A percentile compares a stretch with the other conserved stretches of the same genome.
phyloP scores from a whole-genome alignment of 1,140 invertebrate species.

The Ganaspis sp. region DNA sequence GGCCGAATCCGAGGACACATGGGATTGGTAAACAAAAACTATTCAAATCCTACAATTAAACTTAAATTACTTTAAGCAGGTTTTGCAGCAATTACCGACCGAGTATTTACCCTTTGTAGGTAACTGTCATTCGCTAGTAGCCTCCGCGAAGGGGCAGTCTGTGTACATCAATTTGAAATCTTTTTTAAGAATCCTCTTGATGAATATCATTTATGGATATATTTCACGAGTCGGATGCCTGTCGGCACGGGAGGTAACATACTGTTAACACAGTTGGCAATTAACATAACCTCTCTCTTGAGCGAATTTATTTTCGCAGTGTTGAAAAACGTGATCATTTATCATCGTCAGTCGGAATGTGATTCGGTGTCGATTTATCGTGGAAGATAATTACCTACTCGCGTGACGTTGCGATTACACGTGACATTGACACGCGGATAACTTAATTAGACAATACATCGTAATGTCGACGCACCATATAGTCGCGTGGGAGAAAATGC shows the following conservation, averaged over 20 bases:
- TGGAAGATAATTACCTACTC: conserved; percentile 17
- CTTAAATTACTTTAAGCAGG: no score
- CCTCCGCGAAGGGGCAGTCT: no score
- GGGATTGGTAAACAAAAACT: no score
- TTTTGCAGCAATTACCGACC: no score
- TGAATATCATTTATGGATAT: background rate
- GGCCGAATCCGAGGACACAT: no score
- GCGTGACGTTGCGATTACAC: conserved; percentile 16
- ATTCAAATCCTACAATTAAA: no score
- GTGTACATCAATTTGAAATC: no score
- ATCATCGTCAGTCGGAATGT: background rate
- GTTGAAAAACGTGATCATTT: background rate
- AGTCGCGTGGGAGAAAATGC: conserved; percentile 10
- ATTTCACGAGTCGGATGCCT: background rate
- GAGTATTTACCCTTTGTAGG: no score
- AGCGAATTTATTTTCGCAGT: background rate
- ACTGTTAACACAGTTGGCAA: background rate
- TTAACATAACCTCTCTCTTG: background rate
- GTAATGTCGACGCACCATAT: background rate
- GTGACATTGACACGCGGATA: conserved; percentile 29
- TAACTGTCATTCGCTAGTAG: no score
- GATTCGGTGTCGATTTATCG: conserved; percentile 22
- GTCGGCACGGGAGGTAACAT: background rate
- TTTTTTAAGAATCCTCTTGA: no score
- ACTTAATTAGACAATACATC: conserved; percentile 23